These are phyloP conservation scores for Pelochelys cantorii DNA, from an alignment of 2,797 vertebrate species.

Conservation along the genomic window DNA sequence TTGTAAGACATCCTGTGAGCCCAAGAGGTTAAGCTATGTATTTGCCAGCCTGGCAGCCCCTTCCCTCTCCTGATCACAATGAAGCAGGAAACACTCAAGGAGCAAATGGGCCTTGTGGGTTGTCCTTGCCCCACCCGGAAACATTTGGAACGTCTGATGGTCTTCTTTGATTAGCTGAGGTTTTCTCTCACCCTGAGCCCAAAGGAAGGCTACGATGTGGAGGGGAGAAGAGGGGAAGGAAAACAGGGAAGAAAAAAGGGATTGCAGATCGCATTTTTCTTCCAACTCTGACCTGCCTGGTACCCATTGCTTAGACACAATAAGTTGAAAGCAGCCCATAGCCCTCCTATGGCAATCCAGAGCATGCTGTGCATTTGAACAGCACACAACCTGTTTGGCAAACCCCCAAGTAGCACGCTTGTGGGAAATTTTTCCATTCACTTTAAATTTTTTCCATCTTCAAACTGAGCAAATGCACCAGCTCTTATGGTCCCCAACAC, in stretches of 20 bases:
- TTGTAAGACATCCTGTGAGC: not conserved
- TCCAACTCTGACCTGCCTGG: constrained; percentile 33
- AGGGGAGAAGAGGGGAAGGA: not conserved
- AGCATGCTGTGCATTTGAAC: not conserved
- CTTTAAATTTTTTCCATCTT: not conserved
- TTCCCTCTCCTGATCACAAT: not conserved
- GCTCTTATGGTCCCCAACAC: not conserved
- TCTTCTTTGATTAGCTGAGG: not conserved
- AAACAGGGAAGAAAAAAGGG: not conserved
- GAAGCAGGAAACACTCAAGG: not conserved
- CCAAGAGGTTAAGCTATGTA: not conserved
- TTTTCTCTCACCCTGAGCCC: not conserved
- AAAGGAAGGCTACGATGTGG: not conserved
- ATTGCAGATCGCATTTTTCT: not conserved
- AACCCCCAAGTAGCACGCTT: not conserved
- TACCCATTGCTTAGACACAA: constrained; percentile 42
- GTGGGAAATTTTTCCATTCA: not conserved
- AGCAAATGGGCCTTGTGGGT: not conserved
- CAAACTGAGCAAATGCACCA: not conserved
- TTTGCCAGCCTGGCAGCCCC: not conserved
- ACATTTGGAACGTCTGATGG: not conserved
- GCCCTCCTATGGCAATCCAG: not conserved
- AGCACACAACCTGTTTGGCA: not conserved
- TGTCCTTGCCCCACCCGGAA: too few species aligned
- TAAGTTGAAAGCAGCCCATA: constrained; percentile 16